Evolutionary conservation across 2,113 vertebrate genomes (phyloP).

Genomic region (Oxyura jamaicensis): DNA sequence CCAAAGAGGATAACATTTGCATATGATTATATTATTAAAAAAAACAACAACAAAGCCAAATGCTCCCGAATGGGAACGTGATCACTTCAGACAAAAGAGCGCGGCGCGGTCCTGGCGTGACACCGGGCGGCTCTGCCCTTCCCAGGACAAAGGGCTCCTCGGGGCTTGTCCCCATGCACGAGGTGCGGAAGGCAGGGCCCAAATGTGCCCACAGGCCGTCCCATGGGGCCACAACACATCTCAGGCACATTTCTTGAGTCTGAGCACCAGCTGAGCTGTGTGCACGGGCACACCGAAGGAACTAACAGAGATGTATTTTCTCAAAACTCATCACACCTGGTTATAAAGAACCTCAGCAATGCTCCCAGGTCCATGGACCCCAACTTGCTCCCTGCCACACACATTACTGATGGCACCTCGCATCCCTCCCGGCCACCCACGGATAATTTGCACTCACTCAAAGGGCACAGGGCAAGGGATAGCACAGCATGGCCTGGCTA

Average conservation of each 20-base stretch:
- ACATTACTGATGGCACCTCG: not conserved
- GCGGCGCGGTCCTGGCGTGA: not conserved
- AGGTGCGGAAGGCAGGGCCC: not conserved
- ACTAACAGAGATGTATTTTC: not conserved
- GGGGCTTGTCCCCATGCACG: not conserved
- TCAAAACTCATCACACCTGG: not conserved
- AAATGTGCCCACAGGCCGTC: not conserved
- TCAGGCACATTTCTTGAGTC: not conserved
- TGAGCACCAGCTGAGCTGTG: not conserved
- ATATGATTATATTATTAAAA: slow-evolving; percentile 70
- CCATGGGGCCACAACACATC: not conserved
- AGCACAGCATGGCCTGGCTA: rapidly evolving
- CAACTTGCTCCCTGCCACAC: not conserved
- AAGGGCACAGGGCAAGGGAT: not conserved
- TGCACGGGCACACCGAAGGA: not conserved
- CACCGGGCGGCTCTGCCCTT: not conserved
- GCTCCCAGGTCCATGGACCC: not conserved
- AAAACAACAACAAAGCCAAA: slow-evolving; percentile 71
- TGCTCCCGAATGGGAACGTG: slow-evolving; percentile 4
- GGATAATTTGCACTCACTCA: not conserved
- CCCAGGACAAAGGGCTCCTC: not conserved
- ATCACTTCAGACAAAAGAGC: slow-evolving; percentile 60
- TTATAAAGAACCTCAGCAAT: not conserved
- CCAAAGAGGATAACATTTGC: slow-evolving; percentile 73
- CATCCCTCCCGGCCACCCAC: not conserved